These are phyloP conservation scores for Papilio elwesi DNA, from an alignment of 2,888 invertebrate species.

Conservation along the genomic window DNA sequence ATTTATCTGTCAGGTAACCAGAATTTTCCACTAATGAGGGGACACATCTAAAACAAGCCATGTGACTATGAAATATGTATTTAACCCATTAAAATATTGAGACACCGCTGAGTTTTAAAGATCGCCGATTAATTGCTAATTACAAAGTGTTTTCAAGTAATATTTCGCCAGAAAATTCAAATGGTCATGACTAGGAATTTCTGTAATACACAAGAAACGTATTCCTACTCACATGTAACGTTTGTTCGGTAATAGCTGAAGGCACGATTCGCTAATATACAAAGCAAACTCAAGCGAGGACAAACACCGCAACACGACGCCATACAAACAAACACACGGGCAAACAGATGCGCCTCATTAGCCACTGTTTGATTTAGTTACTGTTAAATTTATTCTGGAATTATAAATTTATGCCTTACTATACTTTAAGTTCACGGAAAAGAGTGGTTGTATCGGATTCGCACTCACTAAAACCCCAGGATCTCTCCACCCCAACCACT, in stretches of 20 bases:
- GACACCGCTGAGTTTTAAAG: no score
- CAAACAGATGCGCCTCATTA: conserved; percentile 30
- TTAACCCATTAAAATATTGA: no score
- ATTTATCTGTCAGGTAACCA: no score
- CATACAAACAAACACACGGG: conserved; percentile 5
- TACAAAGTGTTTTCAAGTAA: neutral
- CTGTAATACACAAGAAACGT: neutral
- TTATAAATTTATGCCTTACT: neutral
- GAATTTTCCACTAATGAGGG: no score
- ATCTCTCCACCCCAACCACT: no score
- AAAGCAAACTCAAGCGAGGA: conserved; percentile 29
- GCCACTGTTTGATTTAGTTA: conserved; percentile 16
- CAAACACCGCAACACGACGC: neutral
- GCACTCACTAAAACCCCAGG: no score
- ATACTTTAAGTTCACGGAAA: neutral
- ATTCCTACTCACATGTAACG: neutral
- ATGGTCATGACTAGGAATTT: neutral
- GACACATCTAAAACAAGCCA: no score
- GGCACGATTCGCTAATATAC: conserved; percentile 31
- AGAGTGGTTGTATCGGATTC: no score
- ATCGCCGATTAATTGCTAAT: neutral
- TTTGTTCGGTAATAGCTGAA: neutral
- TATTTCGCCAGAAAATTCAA: neutral
- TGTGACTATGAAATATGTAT: no score
- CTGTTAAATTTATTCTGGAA: neutral